A percentile compares a stretch with the other conserved stretches of the same genome.
These are phyloP conservation scores for Falco berigora DNA, from an alignment of 2,797 vertebrate genomes.

Conservation along the genomic window DNA sequence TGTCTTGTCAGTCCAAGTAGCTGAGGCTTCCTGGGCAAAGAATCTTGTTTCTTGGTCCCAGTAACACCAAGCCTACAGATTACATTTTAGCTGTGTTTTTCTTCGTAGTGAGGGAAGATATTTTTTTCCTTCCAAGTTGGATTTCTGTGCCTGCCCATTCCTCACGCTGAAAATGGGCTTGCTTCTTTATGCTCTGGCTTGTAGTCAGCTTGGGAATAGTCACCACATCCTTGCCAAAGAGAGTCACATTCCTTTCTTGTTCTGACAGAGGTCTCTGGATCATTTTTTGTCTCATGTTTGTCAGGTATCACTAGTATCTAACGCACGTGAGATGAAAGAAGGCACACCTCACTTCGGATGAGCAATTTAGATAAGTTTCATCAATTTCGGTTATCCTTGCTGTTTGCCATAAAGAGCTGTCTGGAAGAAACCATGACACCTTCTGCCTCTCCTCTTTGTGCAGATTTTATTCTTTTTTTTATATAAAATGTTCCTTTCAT, in stretches of 20 bases:
- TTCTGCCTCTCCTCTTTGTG: neutral
- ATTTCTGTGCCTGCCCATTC: conserved; percentile 1
- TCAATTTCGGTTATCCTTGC: neutral
- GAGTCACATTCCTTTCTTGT: conserved; percentile 15
- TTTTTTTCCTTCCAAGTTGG: neutral
- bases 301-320: neutral
- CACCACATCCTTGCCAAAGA: conserved; percentile 17
- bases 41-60: neutral
- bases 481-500: neutral
- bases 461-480: neutral
- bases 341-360: neutral
- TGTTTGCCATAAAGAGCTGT: neutral
- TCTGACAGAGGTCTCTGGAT: conserved; percentile 37
- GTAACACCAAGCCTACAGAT: neutral
- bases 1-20: neutral
- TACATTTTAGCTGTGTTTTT: neutral
- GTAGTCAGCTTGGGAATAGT: conserved; percentile 19
- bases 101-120: neutral
- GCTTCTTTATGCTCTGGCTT: conserved; percentile 24
- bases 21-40: neutral
- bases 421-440: neutral
- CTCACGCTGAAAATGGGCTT: neutral
- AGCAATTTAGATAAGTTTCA: neutral
- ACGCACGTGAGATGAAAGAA: neutral
- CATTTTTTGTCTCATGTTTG: neutral